Evolutionary conservation across 2,797 vertebrate species (phyloP).

Genomic region (Hoplostethus mediterraneus): DNA sequence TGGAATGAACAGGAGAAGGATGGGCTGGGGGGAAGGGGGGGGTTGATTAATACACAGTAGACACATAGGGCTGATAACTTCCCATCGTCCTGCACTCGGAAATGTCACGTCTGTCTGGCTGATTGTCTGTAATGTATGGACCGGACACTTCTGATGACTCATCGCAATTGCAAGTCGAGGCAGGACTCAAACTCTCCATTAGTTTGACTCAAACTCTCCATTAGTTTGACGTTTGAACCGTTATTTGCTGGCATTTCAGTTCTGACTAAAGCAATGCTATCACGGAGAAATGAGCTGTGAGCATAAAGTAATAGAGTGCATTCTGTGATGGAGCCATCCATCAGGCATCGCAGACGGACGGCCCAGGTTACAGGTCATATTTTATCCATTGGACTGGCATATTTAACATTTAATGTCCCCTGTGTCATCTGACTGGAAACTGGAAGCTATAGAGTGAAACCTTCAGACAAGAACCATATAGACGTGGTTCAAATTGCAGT

Average conservation of each 20-base stretch:
- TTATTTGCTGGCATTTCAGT: constrained; percentile 56
- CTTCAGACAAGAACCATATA: too few species aligned
- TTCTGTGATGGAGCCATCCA: too few species aligned
- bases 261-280: constrained; percentile 37
- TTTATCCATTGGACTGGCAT: too few species aligned
- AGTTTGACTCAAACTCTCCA: constrained; percentile 41
- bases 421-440: constrained; percentile 11
- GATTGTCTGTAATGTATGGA: constrained; percentile 17
- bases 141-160: constrained; percentile 49
- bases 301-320: neutral
- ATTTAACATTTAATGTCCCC: constrained; percentile 11
- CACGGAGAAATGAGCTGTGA: constrained; percentile 7
- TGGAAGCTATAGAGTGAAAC: neutral
- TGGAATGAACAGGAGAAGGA: constrained; percentile 10
- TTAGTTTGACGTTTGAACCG: constrained; percentile 53
- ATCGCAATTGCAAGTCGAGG: constrained; percentile 36
- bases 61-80: constrained; percentile 56
- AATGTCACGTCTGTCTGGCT: constrained; percentile 61
- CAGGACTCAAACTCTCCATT: constrained; percentile 31
- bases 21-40: constrained; percentile 4
- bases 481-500: too few species aligned
- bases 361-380: too few species aligned
- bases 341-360: too few species aligned
- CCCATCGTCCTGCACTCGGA: constrained; percentile 39
- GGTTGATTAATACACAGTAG: constrained; percentile 48